Conservation (phyloP, 2,113 vertebrate genomes). For the Buteo buteo region DNA sequence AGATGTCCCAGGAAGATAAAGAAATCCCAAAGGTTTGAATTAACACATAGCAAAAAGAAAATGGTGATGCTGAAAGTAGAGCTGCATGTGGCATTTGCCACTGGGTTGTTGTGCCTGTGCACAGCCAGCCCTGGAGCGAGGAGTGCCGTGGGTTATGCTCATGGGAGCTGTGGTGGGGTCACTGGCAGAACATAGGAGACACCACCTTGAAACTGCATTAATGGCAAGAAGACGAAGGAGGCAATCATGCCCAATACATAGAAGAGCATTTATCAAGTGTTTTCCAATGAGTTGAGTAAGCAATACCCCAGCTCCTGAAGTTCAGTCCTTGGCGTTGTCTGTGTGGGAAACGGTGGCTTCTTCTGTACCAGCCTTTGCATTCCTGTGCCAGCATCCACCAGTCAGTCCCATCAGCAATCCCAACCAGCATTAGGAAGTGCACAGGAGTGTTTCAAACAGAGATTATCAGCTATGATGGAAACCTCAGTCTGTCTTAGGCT, state of each 20-base stretch:
- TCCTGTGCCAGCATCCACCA: not conserved
- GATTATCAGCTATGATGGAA: not conserved
- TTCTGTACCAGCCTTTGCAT: not conserved
- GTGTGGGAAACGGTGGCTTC: not conserved
- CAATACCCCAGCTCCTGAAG: not conserved
- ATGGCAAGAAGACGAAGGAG: not conserved
- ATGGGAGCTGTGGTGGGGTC: not conserved
- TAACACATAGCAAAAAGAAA: not conserved
- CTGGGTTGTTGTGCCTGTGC: accelerated
- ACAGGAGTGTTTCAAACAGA: not conserved
- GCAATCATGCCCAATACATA: not conserved
- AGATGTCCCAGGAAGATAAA: not conserved
- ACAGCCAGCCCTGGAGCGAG: accelerated
- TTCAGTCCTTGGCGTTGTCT: not conserved
- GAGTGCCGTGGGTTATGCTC: accelerated
- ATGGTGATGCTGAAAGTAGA: not conserved
- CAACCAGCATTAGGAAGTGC: not conserved
- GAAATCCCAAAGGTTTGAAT: not conserved
- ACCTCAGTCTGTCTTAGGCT: not conserved
- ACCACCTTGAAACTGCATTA: not conserved
- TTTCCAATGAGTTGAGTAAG: not conserved
- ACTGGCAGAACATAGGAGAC: not conserved
- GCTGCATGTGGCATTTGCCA: not conserved
- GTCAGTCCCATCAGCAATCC: not conserved
- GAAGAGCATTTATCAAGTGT: not conserved